Conservation (phyloP, 2,797 vertebrate genomes). For the Melanotaenia pygmaea region DNA sequence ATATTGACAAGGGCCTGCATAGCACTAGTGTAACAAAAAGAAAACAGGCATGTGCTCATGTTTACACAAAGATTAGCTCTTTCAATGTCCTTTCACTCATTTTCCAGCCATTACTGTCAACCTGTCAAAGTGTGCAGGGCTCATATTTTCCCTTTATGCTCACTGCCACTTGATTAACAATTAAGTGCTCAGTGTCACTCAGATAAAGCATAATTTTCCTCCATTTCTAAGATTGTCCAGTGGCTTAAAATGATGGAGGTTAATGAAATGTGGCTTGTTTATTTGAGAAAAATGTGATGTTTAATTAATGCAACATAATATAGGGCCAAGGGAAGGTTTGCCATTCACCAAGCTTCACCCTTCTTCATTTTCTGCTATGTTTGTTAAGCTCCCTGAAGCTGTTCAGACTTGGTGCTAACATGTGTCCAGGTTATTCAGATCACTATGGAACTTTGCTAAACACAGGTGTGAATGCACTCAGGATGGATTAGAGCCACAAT, state of each 20-base stretch:
- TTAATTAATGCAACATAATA: background rate
- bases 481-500: background rate
- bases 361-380: background rate
- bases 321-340: background rate
- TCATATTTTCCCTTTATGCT: conserved; percentile 6
- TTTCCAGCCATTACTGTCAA: conserved; percentile 25
- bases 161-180: conserved; percentile 21
- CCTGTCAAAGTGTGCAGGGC: conserved; percentile 14
- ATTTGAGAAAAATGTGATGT: conserved; percentile 1
- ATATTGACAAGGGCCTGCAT: conserved; percentile 18
- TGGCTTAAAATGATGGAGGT: conserved; percentile 6
- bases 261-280: conserved; percentile 14
- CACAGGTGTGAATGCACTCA: background rate
- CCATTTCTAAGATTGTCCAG: conserved; percentile 7
- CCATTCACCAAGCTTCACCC: background rate
- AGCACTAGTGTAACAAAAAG: conserved; percentile 24
- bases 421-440: background rate
- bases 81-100: conserved; percentile 19
- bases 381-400: background rate
- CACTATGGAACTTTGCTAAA: background rate
- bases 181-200: conserved; percentile 19
- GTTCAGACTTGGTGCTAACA: background rate
- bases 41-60: conserved; percentile 11
- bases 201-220: conserved; percentile 28
- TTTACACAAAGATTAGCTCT: background rate